Conservation (phyloP, 1,140 invertebrate genomes). For the Apis florea region DNA sequence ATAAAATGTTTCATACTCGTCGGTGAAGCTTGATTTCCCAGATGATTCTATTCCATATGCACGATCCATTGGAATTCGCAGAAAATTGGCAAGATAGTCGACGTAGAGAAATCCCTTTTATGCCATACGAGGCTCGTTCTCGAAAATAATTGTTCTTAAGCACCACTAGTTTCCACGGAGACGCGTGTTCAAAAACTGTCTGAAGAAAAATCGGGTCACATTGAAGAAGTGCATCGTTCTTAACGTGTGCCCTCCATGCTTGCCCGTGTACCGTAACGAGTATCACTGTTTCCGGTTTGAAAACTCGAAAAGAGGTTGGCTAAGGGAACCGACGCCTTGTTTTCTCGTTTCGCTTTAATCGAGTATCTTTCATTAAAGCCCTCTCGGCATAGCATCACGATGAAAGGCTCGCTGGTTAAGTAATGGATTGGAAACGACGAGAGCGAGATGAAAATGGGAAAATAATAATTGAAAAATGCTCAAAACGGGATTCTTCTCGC, state of each 20-base stretch:
- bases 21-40: neutral
- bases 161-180: neutral
- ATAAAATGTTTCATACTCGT: neutral
- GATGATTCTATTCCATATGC: neutral
- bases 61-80: neutral
- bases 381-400: neutral
- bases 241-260: neutral
- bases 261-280: too few species aligned
- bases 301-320: neutral
- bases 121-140: neutral
- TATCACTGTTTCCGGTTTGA: neutral
- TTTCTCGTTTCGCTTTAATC: neutral
- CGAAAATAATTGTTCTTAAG: conserved; percentile 9
- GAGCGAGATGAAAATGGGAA: neutral
- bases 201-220: neutral
- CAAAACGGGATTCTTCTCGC: neutral
- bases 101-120: too few species aligned
- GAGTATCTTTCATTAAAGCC: conserved; percentile 3
- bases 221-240: neutral
- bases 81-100: neutral
- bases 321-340: neutral
- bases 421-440: neutral
- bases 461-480: neutral
- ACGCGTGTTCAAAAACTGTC: neutral
- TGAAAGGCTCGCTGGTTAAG: neutral